Conservation (phyloP, 2,797 vertebrate genomes). For the Garrulus glandarius region DNA sequence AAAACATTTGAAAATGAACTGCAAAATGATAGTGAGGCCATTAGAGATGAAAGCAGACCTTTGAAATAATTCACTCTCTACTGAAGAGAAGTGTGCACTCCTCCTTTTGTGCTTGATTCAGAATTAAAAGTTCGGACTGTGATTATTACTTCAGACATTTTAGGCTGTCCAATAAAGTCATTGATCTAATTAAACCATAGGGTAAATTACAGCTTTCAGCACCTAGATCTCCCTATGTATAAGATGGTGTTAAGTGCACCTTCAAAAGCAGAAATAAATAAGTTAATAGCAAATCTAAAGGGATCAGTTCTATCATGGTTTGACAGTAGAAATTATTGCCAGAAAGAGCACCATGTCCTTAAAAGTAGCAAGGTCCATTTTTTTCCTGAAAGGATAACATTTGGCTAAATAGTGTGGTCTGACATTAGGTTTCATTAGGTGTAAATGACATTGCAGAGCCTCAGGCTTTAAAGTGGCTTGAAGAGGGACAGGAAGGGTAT, state of each 20-base stretch:
- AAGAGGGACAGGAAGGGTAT: slow-evolving; percentile 52
- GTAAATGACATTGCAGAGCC: slow-evolving; percentile 70
- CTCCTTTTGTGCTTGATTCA: not conserved
- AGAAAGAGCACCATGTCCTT: not conserved
- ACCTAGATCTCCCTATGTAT: not conserved
- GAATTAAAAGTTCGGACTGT: not conserved
- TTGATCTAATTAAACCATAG: slow-evolving; percentile 35
- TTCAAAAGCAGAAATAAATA: slow-evolving; percentile 29
- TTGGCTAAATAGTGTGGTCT: slow-evolving; percentile 63
- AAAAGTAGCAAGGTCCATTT: not conserved
- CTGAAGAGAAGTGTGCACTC: not conserved
- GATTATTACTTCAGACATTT: slow-evolving; percentile 36
- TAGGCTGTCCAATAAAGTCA: slow-evolving; percentile 23
- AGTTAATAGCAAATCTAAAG: not conserved
- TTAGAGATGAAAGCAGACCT: not conserved
- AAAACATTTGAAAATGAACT: slow-evolving; percentile 1
- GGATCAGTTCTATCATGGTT: not conserved
- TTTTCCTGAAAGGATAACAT: slow-evolving; percentile 21
- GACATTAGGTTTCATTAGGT: slow-evolving; percentile 71
- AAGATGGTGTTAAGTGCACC: not conserved
- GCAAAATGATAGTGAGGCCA: not conserved
- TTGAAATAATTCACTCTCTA: not conserved
- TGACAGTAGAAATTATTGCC: slow-evolving; percentile 10
- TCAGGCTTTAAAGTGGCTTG: slow-evolving; percentile 70
- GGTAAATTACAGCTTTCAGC: slow-evolving; percentile 16